Base-by-base conservation (phyloP, 37 sponge, comb jelly and placozoan genomes). In the Amphimedon queenslandica region DNA sequence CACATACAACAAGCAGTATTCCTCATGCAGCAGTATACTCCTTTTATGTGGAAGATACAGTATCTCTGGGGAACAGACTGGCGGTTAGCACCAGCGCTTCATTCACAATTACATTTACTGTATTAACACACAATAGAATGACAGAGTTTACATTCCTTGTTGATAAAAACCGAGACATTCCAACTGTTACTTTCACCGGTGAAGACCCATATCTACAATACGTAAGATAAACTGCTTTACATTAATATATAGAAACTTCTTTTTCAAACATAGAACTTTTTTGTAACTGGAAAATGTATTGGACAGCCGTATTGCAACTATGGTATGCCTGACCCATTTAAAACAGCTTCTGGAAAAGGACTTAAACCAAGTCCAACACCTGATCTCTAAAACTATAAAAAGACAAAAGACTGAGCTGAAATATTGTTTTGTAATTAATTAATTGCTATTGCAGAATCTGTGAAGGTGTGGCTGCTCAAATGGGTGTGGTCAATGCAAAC, bases 191-290 rank as follows among this genome's bases (percentile, higher is more conserved):
- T 47, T 78, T 69, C 34, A 24, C 66, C 16, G 28, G 40, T 23
- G 79, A 78, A 37, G 60, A 78, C 23, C 79, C 79, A 69, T 25
- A 37, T 6, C 58, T 78, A 6, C 79, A 78, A 61, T 78, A 78
- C 57, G 79, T 78, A 57, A 58, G 79, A 40, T 40, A 29, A 33
- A 11, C 21, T 25, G 5, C 61, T 60, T 11, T 60, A n/a, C 28
- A n/a, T 60, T n/a, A 60, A 60, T 6, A 11, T 25, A 25, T 60
- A 6, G 8, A 47, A 13, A 13, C 27, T n/a, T 60, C 27, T 60
- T 25, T 25, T 25, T 25, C 61, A 60, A 25, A 40, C 70, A 40
- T 70, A 78, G 79, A 78, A 78, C 24, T 78, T 78, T 69, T 35
- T 40, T 27, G 79, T 78, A 60, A 69, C 30, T 33, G 79, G 79